Evolutionary conservation across 2,888 invertebrate genomes (phyloP), one percentile per base, ranked within the genome.

Genomic region (Cryptus armator): DNA sequence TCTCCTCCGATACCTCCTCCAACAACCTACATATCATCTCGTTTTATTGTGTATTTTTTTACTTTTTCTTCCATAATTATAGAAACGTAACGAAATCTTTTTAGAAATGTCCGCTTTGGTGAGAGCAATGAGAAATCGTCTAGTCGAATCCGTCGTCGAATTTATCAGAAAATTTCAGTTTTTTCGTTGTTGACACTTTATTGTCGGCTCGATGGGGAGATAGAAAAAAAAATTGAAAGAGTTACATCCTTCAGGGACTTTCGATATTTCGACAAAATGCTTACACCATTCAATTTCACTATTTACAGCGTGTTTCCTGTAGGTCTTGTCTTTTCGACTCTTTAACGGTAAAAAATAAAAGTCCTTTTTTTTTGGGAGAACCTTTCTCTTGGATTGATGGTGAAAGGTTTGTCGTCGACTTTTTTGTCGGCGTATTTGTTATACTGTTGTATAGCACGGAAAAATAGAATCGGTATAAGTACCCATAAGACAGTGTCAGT

Each of bases 301-400:
- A 81, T 81, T 84, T 84, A 84, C 81, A 53, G 74, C 74, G n/a
- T 7, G 48, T 81, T 72, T 53, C n/a, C 12, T 24, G 24, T 24
- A 24, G 0, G 29, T 74, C 53, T 12, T 43, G 48, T 16, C n/a
- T 59, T 67, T 62, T 53, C 46, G 32, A 68, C 24, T 44, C 43
- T 77, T 78, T 81, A 84, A 81, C 84, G 84, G 84, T 84, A 84
- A 81, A 81, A 84, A 84, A 84, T 74, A 72, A 70, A 62, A 78
- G 19, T 32, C 46, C 46, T 48, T 81, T 84, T 81, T 74, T 44
- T 10, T 46, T 70, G 7, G 56, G 44, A 29, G 37, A 9, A 6
- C 37, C 24, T 51, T 46, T 24, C 24, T 19, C 29, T 48, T 3
- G 46, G 19, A 9, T 44, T 12, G 12, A 24, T 19, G 59, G 68